phyloP scores from a whole-genome alignment of 30 jellyfish, hydroid and myxozoan genomes.

The Aurelia coerulea region DNA sequence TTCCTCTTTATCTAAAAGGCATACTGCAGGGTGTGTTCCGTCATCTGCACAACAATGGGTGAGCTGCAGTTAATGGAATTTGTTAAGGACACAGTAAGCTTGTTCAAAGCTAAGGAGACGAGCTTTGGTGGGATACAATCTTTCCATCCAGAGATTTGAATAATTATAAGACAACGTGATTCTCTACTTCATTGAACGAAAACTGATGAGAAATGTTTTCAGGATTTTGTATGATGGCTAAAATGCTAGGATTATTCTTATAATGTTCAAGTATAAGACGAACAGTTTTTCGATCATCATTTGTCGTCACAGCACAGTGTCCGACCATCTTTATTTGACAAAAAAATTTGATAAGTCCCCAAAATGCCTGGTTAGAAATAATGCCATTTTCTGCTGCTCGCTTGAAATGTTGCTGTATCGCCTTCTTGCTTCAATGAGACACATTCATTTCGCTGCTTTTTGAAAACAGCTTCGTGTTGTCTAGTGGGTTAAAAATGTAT shows the following conservation, averaged over 20 bases:
- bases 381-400: background rate
- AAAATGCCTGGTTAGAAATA: background rate
- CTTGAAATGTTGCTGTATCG: background rate
- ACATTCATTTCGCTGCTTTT: background rate
- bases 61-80: background rate
- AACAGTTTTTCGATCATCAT: background rate
- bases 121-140: background rate
- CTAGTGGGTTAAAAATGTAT: background rate
- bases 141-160: background rate
- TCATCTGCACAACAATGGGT: background rate
- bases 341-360: conserved; percentile 18
- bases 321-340: background rate
- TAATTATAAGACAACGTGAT: background rate
- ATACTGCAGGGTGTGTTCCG: background rate
- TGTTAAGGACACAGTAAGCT: background rate
- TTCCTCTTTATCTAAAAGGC: background rate
- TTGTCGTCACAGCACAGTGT: background rate
- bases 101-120: background rate
- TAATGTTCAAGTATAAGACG: background rate
- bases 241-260: background rate
- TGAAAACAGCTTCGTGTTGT: background rate
- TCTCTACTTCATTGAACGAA: background rate
- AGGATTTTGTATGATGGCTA: background rate
- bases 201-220: background rate
- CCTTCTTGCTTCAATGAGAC: background rate